These are phyloP conservation scores for Ambastaia sidthimunki DNA, from an alignment of 2,797 vertebrate genomes.

Conservation along the genomic window DNA sequence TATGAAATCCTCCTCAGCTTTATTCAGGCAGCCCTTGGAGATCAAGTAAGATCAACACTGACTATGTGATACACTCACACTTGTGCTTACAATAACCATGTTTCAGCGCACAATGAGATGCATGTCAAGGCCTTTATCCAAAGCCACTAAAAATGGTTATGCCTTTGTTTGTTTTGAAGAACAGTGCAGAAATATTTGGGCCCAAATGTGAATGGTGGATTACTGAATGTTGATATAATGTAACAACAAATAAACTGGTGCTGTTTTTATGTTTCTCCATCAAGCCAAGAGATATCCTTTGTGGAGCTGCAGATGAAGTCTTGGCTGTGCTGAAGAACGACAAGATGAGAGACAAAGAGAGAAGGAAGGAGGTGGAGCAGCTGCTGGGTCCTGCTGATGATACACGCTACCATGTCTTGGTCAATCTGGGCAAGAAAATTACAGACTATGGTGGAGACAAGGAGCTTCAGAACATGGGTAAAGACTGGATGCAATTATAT, in stretches of 20 bases:
- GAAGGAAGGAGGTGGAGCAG: conserved; percentile 90
- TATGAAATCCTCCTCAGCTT: conserved; percentile 98
- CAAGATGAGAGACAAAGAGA: conserved; percentile 93
- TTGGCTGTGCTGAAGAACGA: conserved; percentile 96
- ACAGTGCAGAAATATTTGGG: no score
- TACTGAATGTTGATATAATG: background rate
- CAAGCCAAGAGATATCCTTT: conserved; percentile 94
- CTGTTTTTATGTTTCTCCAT: background rate
- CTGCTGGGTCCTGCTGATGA: conserved; percentile 94
- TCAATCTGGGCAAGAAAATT: conserved; percentile 98
- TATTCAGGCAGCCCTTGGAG: conserved; percentile 95
- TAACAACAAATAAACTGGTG: background rate
- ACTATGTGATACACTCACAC: background rate
- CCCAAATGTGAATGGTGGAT: background rate
- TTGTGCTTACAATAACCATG: no score
- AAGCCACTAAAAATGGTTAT: no score
- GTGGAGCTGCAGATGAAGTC: conserved; percentile 95
- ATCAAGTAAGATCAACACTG: conserved; percentile 85
- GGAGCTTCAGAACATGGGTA: conserved; percentile 98
- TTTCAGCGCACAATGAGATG: background rate
- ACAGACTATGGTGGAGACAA: conserved; percentile 95
- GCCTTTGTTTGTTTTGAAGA: no score
- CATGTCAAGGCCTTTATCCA: background rate
- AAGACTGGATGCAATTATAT: background rate
- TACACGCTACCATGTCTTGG: conserved; percentile 94